These are phyloP conservation scores for Dione vanillae DNA, from an alignment of 2,888 invertebrate genomes.

Conservation along the genomic window DNA sequence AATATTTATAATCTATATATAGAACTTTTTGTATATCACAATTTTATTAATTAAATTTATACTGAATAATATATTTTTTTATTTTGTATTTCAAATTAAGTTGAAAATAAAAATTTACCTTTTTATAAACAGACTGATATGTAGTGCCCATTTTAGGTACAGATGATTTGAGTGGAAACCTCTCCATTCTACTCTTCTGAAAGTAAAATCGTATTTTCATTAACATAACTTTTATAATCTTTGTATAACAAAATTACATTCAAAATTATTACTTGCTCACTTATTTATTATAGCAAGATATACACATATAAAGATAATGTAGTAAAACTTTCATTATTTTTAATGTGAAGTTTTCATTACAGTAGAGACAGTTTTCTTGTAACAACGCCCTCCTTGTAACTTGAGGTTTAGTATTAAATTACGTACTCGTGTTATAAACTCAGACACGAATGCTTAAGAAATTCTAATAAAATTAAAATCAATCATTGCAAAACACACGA, in stretches of 20 bases:
- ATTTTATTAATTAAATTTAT: no score
- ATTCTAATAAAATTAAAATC: background rate
- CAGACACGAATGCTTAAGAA: background rate
- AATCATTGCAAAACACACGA: background rate
- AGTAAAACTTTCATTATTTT: background rate
- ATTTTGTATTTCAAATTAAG: no score
- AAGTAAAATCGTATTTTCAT: conserved; percentile 36
- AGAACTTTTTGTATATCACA: no score
- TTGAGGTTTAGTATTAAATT: conserved; percentile 17
- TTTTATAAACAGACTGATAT: conserved; percentile 79
- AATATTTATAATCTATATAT: no score
- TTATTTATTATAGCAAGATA: background rate
- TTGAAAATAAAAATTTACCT: conserved; percentile 56
- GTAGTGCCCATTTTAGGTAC: conserved; percentile 68
- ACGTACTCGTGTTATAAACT: background rate
- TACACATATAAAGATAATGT: background rate
- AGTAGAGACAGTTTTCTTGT: background rate
- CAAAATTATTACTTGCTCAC: background rate
- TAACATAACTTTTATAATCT: background rate
- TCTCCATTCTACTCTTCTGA: conserved; percentile 66
- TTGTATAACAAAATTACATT: background rate
- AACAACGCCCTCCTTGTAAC: conserved; percentile 25
- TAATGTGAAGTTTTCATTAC: background rate
- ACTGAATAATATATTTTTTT: no score
- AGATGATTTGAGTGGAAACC: conserved; percentile 76